Base-by-base conservation (phyloP, 1,140 invertebrate species). In the Drosophila eugracilis region DNA sequence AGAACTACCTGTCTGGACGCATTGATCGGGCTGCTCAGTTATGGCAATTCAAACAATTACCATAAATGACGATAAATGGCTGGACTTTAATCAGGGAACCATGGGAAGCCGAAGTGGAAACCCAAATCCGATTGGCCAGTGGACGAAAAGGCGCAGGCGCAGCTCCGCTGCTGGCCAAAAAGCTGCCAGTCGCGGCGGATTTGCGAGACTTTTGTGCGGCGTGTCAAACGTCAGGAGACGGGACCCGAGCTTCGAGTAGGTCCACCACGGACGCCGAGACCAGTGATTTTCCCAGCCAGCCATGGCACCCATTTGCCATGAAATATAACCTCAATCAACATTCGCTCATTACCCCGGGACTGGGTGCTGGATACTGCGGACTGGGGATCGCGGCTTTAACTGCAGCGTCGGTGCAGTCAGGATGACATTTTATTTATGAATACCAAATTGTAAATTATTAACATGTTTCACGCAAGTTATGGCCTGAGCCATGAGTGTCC, bases 401-500 rank as follows among this genome's bases (percentile, higher is more conserved):
- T 32, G 67, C 65, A 52, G 55, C 58, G 69, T 74, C 60, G 78
- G 83, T 78, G 78, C 70, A 81, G 77, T 63, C 77, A 47, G 70
- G 74, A 86, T 86, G 81, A 88, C 81, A 88, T 88, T 89, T 88
- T 88, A 88, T 88, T 88, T 88, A 88, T 88, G 84, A 89, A 89
- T 89, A 88, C 84, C 78, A 89, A 88, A 88, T 88, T 88, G 83
- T 88, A 89, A 88, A 88, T 89, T 88, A 88, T 88, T 89, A 89
- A 88, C 84, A 89, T 89, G 83, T 88, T 89, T 88, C 83, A 88
- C 75, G 84, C 78, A 88, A 88, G 83, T 84, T 83, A 88, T 86
- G 83, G 83, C 83, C 83, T 57, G 73, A 79, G 66, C 57, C 48
- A 58, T 69, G 74, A 75, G 57, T 67, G 70, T 71, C 76, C 62